Base-by-base conservation (phyloP, 2,797 vertebrate species). In the Sternarchorhynchus goeldii region DNA sequence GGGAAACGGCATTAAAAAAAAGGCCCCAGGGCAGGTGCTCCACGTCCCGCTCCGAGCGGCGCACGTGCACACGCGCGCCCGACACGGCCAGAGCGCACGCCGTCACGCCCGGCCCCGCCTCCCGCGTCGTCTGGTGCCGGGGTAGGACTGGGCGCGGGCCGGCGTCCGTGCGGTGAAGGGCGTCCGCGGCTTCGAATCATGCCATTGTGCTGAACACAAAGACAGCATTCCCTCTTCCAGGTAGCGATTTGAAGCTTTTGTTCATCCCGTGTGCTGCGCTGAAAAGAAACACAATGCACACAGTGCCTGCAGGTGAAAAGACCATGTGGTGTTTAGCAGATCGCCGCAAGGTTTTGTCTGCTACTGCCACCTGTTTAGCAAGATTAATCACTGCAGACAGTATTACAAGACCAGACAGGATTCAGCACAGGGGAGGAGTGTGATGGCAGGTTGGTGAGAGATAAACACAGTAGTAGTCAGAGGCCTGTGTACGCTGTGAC, bases 351-450 rank as follows among this genome's bases (percentile, higher is more conserved):
- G 82, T 85, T 80, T 74, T 76, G 63, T 68, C 59, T 21, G 32
- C 73, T 14, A 58, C 82, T 77, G 86, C 86, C 90, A 92, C 90
- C 91, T 91, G 92, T 88, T 90, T 87, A 82, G 88, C 85, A 81
- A 81, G 69, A 41, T 75, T 79, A 79, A 79, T 84, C 82, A 81
- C 10, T 21, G 31, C 36, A 81, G 78, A 81, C 67, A 77, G 41
- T 1, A 64, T 56, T 80, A 90, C 89, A 87, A 88, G 89, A 90
- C 76, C 85, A 88, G 89, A 88, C 90, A 88, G 72, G 89, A 59
- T 65, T 76, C 76, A 66, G 36, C 77, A 76, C 89, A 91, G 90
- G 90, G 91, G 91, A 89, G 25, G 25, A 25, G 25, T 25, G 25
- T 25, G 1, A 25, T 25, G 25, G 1, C 25, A 25, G 25, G 25